Conservation (phyloP, 1,140 invertebrate genomes). For the Zaprionus ghesquierei region DNA sequence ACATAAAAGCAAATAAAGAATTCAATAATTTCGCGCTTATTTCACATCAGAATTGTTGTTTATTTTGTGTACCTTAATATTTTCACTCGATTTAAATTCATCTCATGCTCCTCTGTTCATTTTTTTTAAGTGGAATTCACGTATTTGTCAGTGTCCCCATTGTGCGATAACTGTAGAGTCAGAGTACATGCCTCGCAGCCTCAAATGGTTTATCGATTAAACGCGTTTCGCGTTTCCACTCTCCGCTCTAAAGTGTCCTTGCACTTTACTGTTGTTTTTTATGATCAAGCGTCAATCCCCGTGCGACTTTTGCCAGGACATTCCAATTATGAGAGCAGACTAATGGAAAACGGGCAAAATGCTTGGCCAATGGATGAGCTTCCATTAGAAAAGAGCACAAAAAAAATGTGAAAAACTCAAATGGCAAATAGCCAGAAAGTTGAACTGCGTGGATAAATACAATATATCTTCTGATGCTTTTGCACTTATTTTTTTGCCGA, state of each 20-base stretch:
- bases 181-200: not conserved
- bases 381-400: not conserved
- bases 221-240: too few species aligned
- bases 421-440: slow-evolving; percentile 41
- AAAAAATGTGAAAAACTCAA: not conserved
- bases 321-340: slow-evolving; percentile 14
- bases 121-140: not conserved
- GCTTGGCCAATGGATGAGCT: too few species aligned
- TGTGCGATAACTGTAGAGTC: not conserved
- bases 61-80: not conserved
- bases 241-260: not conserved
- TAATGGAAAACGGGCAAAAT: not conserved
- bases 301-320: slow-evolving; percentile 3
- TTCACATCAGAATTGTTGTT: not conserved
- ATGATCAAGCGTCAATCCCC: slow-evolving; percentile 25
- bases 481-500: slow-evolving; percentile 11
- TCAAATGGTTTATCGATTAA: slow-evolving; percentile 31
- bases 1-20: not conserved
- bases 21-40: not conserved
- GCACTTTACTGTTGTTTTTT: not conserved
- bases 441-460: slow-evolving; percentile 27
- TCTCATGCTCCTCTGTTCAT: not conserved
- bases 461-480: slow-evolving; percentile 7
- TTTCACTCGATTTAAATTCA: slow-evolving; percentile 4
- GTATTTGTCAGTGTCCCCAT: slow-evolving; percentile 5